Evolutionary conservation across 2,888 invertebrate species (phyloP).

Genomic region (Hirtodrosophila duncani): DNA sequence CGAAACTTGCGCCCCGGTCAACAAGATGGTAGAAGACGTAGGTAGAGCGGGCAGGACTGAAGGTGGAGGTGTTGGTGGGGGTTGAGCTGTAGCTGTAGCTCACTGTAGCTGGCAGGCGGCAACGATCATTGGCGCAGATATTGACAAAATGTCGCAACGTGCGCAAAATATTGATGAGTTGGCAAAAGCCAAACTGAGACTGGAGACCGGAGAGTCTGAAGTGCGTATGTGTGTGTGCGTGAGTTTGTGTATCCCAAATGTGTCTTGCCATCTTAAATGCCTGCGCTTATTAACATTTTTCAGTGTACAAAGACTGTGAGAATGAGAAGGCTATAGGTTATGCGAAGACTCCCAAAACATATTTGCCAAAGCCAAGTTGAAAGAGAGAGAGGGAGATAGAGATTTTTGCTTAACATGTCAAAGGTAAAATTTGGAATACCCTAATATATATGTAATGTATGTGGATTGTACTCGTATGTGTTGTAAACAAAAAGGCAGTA

Average conservation of each 20-base stretch:
- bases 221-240: slow-evolving; percentile 1
- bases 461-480: too few relatives aligned
- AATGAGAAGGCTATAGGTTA: neutral
- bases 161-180: slow-evolving; percentile 75
- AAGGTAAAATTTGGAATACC: too few relatives aligned
- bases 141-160: slow-evolving; percentile 78
- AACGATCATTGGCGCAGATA: slow-evolving; percentile 74
- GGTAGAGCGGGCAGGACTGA: neutral
- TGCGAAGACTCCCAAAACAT: slow-evolving; percentile 17
- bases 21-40: slow-evolving; percentile 3
- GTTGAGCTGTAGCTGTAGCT: too few relatives aligned
- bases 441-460: too few relatives aligned
- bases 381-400: neutral
- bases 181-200: slow-evolving; percentile 43
- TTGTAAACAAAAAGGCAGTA: too few relatives aligned
- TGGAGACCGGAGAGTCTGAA: neutral
- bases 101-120: slow-evolving; percentile 18
- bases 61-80: neutral
- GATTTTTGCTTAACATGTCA: too few relatives aligned
- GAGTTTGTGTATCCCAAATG: slow-evolving; percentile 34
- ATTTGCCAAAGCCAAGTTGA: too few relatives aligned
- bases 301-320: neutral
- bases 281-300: slow-evolving; percentile 55
- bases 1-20: slow-evolving; percentile 48
- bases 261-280: slow-evolving; percentile 32